Evolutionary conservation across 2,888 invertebrate genomes (phyloP), one percentile per base, ranked within the genome.

Genomic region (Petrophora chlorosata): DNA sequence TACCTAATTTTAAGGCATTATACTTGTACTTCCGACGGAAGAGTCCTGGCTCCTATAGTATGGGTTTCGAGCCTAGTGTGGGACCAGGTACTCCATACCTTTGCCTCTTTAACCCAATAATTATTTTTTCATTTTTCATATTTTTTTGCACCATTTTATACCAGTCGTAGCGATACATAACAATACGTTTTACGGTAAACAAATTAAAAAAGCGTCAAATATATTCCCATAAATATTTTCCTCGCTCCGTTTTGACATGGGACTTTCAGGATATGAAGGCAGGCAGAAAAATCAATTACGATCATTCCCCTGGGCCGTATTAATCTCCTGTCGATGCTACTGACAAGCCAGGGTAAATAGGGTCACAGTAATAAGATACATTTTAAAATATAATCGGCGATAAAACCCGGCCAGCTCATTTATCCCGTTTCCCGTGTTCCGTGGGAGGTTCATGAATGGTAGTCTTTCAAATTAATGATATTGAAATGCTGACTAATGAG

Each of bases 231-330:
- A 2, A 25, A 25, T 4, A n/a, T n/a, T n/a, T n/a, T n/a, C n/a
- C n/a, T n/a, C 8, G 25, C 9, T 10, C 10, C 25, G 7, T 14
- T 43, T 25, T 42, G 42, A 49, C 42, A 34, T 30, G 38, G 45
- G 41, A 32, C 22, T 38, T 26, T 40, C 56, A 29, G 55, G 52
- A 53, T 59, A 59, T 56, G 53, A 57, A 58, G 60, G 60, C 53
- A 41, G 47, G 56, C 53, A 61, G 53, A 62, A 65, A 67, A 70
- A 70, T 65, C 68, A 72, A 72, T 72, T 70, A 62, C 60, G 54
- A 56, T 59, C 41, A 68, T 64, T 65, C 64, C 60, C 19, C 45
- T 53, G 56, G 57, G 49, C 53, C 52, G 53, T 53, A 67, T 67
- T 70, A 72, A 71, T 72, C 71, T 63, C 53, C 60, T 49, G 60